These are phyloP conservation scores for Apis mellifera DNA, from an alignment of 1,140 invertebrate genomes.

Conservation along the genomic window DNA sequence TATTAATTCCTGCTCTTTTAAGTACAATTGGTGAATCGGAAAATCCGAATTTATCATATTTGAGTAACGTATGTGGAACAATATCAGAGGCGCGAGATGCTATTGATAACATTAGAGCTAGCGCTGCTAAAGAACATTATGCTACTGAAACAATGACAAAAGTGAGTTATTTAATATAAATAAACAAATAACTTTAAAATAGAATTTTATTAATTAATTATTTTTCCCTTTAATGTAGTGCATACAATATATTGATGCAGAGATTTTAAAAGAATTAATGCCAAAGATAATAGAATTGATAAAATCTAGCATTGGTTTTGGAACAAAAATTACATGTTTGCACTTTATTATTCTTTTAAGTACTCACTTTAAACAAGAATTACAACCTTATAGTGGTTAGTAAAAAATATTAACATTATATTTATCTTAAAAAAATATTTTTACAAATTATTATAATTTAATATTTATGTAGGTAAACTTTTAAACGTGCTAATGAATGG, in stretches of 20 bases:
- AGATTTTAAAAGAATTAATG: slow-evolving; percentile 89
- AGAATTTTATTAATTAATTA: slow-evolving; percentile 23
- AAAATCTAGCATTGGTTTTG: slow-evolving; percentile 89
- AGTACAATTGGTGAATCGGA: slow-evolving; percentile 93
- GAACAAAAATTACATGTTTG: slow-evolving; percentile 92
- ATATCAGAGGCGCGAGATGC: slow-evolving; percentile 86
- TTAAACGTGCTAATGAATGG: slow-evolving; percentile 89
- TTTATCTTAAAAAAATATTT: neutral
- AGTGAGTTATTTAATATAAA: slow-evolving; percentile 36
- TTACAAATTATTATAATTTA: neutral
- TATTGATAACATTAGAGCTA: slow-evolving; percentile 89
- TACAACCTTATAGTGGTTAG: slow-evolving; percentile 85
- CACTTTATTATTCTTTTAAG: slow-evolving; percentile 91
- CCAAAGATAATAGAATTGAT: slow-evolving; percentile 92
- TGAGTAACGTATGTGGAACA: slow-evolving; percentile 88
- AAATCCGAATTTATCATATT: slow-evolving; percentile 88
- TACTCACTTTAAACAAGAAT: slow-evolving; percentile 80
- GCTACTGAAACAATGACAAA: slow-evolving; percentile 92
- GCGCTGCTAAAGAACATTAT: slow-evolving; percentile 90
- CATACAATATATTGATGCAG: slow-evolving; percentile 90
- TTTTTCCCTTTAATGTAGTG: slow-evolving; percentile 83
- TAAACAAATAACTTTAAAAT: too few relatives aligned
- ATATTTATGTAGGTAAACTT: slow-evolving; percentile 86
- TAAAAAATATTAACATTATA: neutral
- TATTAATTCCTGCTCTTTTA: slow-evolving; percentile 91